Evolutionary conservation across 2,888 invertebrate genomes (phyloP).

Genomic region (Macrophya annulata): DNA sequence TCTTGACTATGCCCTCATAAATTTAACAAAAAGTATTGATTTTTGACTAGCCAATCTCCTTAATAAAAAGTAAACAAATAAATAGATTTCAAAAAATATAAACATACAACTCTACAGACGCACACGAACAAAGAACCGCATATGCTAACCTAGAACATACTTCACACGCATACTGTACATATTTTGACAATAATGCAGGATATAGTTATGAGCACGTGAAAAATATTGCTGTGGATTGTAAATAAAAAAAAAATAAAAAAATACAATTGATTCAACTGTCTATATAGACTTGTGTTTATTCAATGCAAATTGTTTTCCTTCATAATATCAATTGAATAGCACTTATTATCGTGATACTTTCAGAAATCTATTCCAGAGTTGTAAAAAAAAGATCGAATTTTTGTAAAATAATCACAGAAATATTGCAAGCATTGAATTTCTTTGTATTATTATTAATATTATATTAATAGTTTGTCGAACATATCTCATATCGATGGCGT

Average conservation of each 20-base stretch:
- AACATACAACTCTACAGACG: slow-evolving; percentile 8
- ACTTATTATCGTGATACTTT: not conserved
- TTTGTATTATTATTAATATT: too few relatives aligned
- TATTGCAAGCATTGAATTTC: not conserved
- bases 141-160: slow-evolving; percentile 3
- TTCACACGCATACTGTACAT: slow-evolving; percentile 25
- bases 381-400: too few relatives aligned
- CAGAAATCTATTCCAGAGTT: not conserved
- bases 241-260: not conserved
- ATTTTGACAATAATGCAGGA: slow-evolving; percentile 24
- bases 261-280: not conserved
- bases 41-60: too few relatives aligned
- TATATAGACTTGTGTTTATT: not conserved
- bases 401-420: too few relatives aligned
- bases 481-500: not conserved
- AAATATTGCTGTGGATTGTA: not conserved
- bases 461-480: not conserved
- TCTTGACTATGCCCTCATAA: too few relatives aligned
- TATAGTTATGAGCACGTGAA: not conserved
- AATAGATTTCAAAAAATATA: not conserved
- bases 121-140: not conserved
- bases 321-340: not conserved
- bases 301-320: not conserved
- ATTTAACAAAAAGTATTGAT: too few relatives aligned
- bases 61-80: not conserved